phyloP scores from a whole-genome alignment of 1,140 invertebrate genomes.

The Sycophaga agraensis region DNA sequence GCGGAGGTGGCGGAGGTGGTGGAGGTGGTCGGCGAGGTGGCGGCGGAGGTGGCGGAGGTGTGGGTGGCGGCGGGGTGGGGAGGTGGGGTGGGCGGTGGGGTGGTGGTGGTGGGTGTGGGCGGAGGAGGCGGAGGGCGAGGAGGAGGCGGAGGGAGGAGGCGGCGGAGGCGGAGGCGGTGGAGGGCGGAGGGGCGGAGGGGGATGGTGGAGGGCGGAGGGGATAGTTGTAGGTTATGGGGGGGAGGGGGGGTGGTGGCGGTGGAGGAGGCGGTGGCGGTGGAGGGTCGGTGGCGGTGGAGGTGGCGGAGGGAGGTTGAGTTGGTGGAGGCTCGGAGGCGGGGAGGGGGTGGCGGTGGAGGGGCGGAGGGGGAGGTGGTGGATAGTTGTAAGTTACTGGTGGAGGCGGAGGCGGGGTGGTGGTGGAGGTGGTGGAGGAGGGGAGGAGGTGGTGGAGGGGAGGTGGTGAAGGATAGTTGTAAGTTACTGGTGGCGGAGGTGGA shows the following conservation, averaged over 20 bases:
- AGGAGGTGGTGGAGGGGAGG: constrained; percentile 30
- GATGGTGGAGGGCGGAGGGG: constrained; percentile 8
- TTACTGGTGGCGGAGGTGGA: constrained; percentile 12
- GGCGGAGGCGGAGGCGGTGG: constrained; percentile 18
- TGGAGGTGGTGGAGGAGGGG: constrained; percentile 21
- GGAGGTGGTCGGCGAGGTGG: constrained; percentile 10
- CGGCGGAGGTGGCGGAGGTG: constrained; percentile 27
- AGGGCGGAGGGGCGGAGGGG: constrained; percentile 14
- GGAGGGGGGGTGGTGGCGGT: constrained; percentile 2
- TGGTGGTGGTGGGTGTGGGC: constrained; percentile 17
- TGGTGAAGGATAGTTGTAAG: constrained; percentile 29
- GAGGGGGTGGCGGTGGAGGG: constrained; percentile 27
- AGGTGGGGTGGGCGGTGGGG: constrained; percentile 27
- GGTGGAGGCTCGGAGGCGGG: no score
- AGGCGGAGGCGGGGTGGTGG: constrained; percentile 12
- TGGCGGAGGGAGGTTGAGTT: constrained; percentile 6
- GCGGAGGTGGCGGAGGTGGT: background rate
- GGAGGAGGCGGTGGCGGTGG: constrained; percentile 26
- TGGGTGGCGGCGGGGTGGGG: constrained; percentile 21
- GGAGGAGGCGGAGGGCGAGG: constrained; percentile 8
- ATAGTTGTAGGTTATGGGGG: background rate
- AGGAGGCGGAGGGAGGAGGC: constrained; percentile 22
- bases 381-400: constrained; percentile 4
- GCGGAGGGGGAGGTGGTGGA: constrained; percentile 19
- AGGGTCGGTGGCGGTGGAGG: constrained; percentile 27